phyloP scores from a whole-genome alignment of 2,113 vertebrate species.

The Rhea americana region DNA sequence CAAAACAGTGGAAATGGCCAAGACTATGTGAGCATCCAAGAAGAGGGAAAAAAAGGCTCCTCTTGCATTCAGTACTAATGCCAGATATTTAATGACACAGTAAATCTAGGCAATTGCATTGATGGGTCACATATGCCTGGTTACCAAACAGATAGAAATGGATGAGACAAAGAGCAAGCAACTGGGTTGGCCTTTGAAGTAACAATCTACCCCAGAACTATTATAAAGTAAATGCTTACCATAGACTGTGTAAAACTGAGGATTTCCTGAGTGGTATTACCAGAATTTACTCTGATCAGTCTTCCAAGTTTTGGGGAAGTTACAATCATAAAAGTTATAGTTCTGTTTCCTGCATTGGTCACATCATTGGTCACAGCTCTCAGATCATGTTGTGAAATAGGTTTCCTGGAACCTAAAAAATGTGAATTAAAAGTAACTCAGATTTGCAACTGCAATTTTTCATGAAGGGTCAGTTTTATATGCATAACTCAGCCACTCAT shows the following conservation, averaged over 20 bases:
- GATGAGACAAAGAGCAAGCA: background rate
- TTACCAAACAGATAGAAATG: slow-evolving; percentile 1
- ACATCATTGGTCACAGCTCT: slow-evolving; percentile 85
- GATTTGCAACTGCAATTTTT: background rate
- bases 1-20: slow-evolving; percentile 42
- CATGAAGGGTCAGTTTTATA: background rate
- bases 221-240: slow-evolving; percentile 76
- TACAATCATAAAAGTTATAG: slow-evolving; percentile 78
- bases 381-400: slow-evolving; percentile 80
- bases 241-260: slow-evolving; percentile 86
- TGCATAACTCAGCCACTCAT: background rate
- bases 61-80: background rate
- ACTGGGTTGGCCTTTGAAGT: background rate
- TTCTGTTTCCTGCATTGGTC: slow-evolving; percentile 76
- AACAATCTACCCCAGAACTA: background rate
- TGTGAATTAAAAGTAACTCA: background rate
- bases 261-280: slow-evolving; percentile 78
- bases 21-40: slow-evolving; percentile 17
- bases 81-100: slow-evolving; percentile 34
- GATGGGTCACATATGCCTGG: background rate
- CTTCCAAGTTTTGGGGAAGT: slow-evolving; percentile 83
- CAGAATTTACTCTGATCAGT: slow-evolving; percentile 73
- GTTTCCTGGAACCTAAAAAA: slow-evolving; percentile 78
- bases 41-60: background rate
- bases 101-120: background rate